These are phyloP conservation scores for Frankliniella fusca DNA, from an alignment of 2,888 invertebrate species.

Conservation along the genomic window DNA sequence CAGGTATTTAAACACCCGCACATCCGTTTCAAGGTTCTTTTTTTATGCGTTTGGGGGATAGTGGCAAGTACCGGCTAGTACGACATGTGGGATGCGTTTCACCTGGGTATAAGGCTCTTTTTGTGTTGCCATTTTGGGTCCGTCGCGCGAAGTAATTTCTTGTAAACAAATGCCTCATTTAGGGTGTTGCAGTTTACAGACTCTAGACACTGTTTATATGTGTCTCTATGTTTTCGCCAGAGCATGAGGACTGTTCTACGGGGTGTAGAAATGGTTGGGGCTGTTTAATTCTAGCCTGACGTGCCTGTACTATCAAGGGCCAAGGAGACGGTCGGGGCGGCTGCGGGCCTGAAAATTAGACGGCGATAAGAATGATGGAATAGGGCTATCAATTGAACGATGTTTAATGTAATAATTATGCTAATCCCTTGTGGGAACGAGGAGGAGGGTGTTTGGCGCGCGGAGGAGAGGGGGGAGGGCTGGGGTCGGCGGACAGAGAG, in stretches of 20 bases:
- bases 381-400: conserved; percentile 24
- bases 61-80: too few species aligned
- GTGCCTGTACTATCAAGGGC: neutral
- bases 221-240: neutral
- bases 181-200: too few species aligned
- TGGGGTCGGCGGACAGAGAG: neutral
- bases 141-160: too few species aligned
- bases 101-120: too few species aligned
- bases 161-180: too few species aligned
- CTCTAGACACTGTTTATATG: too few species aligned
- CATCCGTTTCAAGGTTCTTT: neutral
- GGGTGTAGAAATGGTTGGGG: too few species aligned
- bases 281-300: too few species aligned
- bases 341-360: conserved; percentile 12
- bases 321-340: neutral
- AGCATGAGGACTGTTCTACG: neutral
- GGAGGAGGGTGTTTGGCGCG: neutral
- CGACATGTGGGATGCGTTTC: too few species aligned
- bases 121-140: too few species aligned
- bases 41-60: neutral
- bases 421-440: conserved; percentile 23
- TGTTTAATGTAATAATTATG: conserved; percentile 27
- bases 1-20: conserved; percentile 10
- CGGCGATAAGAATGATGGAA: conserved; percentile 21
- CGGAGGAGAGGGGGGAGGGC: neutral